Base-by-base conservation (phyloP, 2,888 invertebrate genomes). In the Scotopteryx bipunctaria region DNA sequence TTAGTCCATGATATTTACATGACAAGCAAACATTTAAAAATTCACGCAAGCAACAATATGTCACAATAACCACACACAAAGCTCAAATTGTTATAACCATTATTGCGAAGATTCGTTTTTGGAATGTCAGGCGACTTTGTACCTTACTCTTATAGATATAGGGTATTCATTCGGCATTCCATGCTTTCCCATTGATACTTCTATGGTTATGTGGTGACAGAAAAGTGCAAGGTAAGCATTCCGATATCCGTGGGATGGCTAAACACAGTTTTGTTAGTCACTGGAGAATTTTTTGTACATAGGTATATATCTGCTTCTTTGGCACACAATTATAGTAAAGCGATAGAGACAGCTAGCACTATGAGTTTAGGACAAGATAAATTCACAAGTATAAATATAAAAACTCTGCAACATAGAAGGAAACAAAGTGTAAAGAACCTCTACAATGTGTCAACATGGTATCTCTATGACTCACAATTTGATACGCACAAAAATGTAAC, bases 51-150 rank as follows among this genome's bases (percentile, higher is more conserved):
- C 62, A 48, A 45, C 54, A 48, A 58, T 59, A 59, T 66, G 67
- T 56, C 62, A 61, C 72, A 73, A 78, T 81, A 83, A 83, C 83
- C 81, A 83, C 83, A 84, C 78, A 81, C 83, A 81, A 83, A 83
- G 83, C 83, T 73, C 77, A 69, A 65, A 64, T 58, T 55, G 50
- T 59, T 64, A 55, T 56, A 55, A 59, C 53, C 59, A 59, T 55
- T n/a, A 58, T 54, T 55, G 45, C 36, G 33, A 51, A 59, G 43
- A 44, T 44, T 42, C 38, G 46, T 60, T 54, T 61, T 54, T 61
- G 49, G 57, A 60, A 63, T 63, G 62, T 48, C 44, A 48, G 48
- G 54, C 54, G 54, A 44, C 48, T 48, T 35, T 54, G 43, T 48
- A 54, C 48, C 48, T 43, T 54, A 35, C 45, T 53, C 43, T 38